phyloP scores from a whole-genome alignment of 2,113 vertebrate species.

The Psittacula cyanocephala region DNA sequence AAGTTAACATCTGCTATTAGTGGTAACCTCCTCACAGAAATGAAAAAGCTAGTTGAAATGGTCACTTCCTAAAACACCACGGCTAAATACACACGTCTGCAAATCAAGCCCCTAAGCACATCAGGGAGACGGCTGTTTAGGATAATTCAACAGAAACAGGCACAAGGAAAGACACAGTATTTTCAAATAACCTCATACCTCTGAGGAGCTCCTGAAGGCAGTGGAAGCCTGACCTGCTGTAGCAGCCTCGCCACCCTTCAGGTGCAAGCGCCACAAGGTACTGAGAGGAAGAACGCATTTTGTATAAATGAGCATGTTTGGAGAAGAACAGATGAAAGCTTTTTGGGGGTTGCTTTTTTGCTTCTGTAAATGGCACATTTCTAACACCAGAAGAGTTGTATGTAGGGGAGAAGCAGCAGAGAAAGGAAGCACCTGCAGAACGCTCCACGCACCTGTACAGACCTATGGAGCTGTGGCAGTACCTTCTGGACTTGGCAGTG shows the following conservation, averaged over 20 bases:
- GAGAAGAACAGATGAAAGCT: not conserved
- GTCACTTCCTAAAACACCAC: not conserved
- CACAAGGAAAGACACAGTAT: not conserved
- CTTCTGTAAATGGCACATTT: not conserved
- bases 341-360: not conserved
- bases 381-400: not conserved
- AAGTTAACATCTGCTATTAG: not conserved
- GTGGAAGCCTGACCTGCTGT: not conserved
- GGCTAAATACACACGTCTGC: not conserved
- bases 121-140: not conserved
- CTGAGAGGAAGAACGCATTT: not conserved
- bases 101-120: not conserved
- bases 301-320: fast-evolving
- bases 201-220: not conserved
- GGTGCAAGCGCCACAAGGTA: not conserved
- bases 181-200: not conserved
- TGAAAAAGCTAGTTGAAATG: not conserved
- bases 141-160: not conserved
- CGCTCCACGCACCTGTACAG: not conserved
- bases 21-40: not conserved
- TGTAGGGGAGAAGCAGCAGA: not conserved
- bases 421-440: not conserved
- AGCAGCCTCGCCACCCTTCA: not conserved
- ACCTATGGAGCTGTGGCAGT: not conserved
- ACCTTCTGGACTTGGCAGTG: not conserved